Base-by-base conservation (phyloP, 2,888 invertebrate genomes). In the Drosophila putrida region DNA sequence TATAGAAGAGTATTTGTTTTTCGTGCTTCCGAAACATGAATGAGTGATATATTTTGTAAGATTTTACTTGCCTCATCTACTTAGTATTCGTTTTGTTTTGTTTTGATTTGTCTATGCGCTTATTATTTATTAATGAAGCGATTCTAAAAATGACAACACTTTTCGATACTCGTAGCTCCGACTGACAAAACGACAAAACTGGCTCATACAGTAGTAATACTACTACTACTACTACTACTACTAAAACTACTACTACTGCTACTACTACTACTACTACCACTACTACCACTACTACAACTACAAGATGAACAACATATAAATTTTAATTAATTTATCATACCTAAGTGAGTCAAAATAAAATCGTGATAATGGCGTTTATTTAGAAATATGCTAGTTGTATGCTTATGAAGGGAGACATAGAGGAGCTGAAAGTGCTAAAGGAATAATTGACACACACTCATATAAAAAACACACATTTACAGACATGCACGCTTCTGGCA, bases 311-410 rank as follows among this genome's bases (percentile, higher is more conserved):
- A 51, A 39, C 67, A 65, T 62, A 58, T 75, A 62, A 68, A 71
- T 71, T 74, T 75, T 67, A 71, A 79, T 77, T 77, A 64, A 85
- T 87, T 79, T 81, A 80, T 78, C 58, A 72, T 67, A 79, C 64
- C 72, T 74, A 58, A 60, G 55, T 47, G 44, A 41, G 60, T 41
- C 47, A 49, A 72, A 67, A 75, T 68, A 54, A 63, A 82, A 55
- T 43, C 44, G 64, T 63, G 51, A 50, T 55, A 60, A 64, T 68
- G 60, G 54, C 61, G 50, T 79, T 79, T 86, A 69, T 76, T 86
- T 67, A 47, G 80, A 63, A 67, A 60, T 63, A 28, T 35, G 46
- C 49, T 46, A 55, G 54, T 31, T 47, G 38, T 36, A 36, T 57
- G 47, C 38, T 46, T 44, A 28, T 28, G 11, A 35, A 13, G 11